Evolutionary conservation across 2,888 invertebrate species (phyloP).

Genomic region (Vandiemenella viatica): DNA sequence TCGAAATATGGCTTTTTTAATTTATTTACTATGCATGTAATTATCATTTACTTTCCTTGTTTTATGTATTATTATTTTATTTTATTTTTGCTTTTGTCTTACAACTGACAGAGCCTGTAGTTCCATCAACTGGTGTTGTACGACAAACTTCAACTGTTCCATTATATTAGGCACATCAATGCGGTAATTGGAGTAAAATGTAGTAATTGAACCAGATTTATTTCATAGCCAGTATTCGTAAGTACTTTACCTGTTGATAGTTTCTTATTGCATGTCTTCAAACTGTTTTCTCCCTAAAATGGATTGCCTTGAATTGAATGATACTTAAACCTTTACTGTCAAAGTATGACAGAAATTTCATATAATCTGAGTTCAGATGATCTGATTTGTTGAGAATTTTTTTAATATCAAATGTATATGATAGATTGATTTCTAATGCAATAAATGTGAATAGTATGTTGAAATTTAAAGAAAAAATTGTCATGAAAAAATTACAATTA

Average conservation of each 20-base stretch:
- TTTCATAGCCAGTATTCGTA: not conserved
- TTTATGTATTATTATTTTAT: conserved; percentile 4
- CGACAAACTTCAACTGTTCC: conserved; percentile 12
- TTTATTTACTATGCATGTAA: not conserved
- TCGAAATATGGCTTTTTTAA: too few relatives aligned
- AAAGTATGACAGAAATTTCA: too few relatives aligned
- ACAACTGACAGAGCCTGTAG: conserved; percentile 8
- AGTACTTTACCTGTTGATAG: not conserved
- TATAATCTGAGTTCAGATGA: too few relatives aligned
- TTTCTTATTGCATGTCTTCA: not conserved
- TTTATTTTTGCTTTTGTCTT: conserved; percentile 11
- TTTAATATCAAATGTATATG: too few relatives aligned
- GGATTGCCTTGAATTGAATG: too few relatives aligned
- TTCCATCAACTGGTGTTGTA: conserved; percentile 14
- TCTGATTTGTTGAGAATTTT: too few relatives aligned
- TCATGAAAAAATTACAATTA: too few relatives aligned
- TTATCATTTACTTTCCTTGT: not conserved
- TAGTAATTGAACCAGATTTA: not conserved
- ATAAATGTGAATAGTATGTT: too few relatives aligned
- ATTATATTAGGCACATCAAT: conserved; percentile 4
- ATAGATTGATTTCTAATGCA: too few relatives aligned
- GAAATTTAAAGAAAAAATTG: too few relatives aligned
- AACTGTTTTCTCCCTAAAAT: too few relatives aligned
- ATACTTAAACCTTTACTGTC: too few relatives aligned
- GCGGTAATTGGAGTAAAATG: not conserved